Evolutionary conservation across 2,888 invertebrate genomes (phyloP), one percentile per base, ranked within the genome.

Genomic region (Protophormia terraenovae): DNA sequence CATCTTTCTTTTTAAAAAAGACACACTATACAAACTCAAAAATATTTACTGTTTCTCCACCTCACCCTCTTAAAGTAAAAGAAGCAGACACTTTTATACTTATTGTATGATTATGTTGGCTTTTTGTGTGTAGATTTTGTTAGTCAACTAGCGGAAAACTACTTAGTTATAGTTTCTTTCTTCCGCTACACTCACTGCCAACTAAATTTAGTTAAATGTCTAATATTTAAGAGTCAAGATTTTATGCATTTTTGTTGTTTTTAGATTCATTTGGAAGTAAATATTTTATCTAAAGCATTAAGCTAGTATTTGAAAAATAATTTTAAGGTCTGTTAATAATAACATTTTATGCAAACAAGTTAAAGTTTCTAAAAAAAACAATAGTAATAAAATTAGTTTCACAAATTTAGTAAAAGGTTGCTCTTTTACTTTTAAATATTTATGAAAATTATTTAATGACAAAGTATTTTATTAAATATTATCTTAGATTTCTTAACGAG

Each of bases 61-160:
- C n/a, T 16, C 50, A 38, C 24, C 35, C 41, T 53, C 41, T 8
- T 38, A 58, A 4, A 47, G n/a, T 3, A 14, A 45, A 19, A 47
- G 4, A n/a, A 29, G n/a, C 55, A 67, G 19, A 76, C 22, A 45
- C 55, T 66, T 64, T 27, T 55, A 29, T 41, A 32, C 27, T 16
- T 60, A 7, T 38, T 45, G 12, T 24, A n/a, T n/a, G n/a, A n/a
- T n/a, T n/a, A n/a, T n/a, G n/a, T n/a, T n/a, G n/a, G n/a, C n/a
- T 29, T 58, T 41, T 32, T 77, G 62, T 66, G 72, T 58, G 66
- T 75, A 75, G 64, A 69, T 41, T 80, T 76, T 76, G 16, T 32
- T 47, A 78, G 84, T 76, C 82, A 85, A 82, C 78, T 75, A 29
- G 82, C 82, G 82, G 73, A 85, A 85, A 85, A 85, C 47, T 85